Percentiles rank a stretch among this genome's conserved stretches.
Evolutionary conservation across 2,113 vertebrate species (phyloP).

Genomic region (Heterocephalus glaber): DNA sequence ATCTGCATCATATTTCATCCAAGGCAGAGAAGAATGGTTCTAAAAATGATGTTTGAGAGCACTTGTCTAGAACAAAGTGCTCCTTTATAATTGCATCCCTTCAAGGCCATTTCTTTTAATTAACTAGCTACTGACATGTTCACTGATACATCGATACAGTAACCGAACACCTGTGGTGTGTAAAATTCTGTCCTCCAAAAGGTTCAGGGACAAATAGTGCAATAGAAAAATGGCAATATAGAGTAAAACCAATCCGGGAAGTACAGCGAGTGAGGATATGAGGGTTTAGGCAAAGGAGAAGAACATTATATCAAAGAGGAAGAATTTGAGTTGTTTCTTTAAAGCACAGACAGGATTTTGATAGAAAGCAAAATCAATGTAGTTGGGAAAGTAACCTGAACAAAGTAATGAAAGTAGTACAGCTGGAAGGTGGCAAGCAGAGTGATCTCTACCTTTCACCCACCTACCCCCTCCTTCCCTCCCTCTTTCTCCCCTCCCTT

Average conservation of each 20-base stretch:
- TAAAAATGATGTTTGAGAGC: neutral
- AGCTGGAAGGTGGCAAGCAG: neutral
- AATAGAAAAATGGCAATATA: neutral
- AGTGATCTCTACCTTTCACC: neutral
- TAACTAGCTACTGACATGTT: neutral
- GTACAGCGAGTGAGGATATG: neutral
- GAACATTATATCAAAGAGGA: neutral
- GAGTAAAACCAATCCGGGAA: neutral
- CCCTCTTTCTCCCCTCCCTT: no score
- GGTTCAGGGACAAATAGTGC: neutral
- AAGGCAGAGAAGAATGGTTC: neutral
- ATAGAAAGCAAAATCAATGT: neutral
- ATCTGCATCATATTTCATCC: neutral
- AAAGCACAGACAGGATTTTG: neutral
- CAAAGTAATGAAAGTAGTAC: neutral
- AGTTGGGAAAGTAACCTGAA: neutral
- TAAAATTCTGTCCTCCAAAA: neutral
- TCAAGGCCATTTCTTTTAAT: neutral
- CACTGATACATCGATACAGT: neutral
- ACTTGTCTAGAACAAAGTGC: neutral
- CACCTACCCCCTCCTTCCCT: no score
- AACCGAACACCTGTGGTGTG: neutral
- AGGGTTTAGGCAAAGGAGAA: neutral
- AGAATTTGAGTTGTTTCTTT: neutral
- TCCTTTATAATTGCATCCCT: neutral